Percentiles rank a stretch among this genome's conserved stretches.
Evolutionary conservation across 2,888 invertebrate species (phyloP).

Genomic region (Torymus auratus): DNA sequence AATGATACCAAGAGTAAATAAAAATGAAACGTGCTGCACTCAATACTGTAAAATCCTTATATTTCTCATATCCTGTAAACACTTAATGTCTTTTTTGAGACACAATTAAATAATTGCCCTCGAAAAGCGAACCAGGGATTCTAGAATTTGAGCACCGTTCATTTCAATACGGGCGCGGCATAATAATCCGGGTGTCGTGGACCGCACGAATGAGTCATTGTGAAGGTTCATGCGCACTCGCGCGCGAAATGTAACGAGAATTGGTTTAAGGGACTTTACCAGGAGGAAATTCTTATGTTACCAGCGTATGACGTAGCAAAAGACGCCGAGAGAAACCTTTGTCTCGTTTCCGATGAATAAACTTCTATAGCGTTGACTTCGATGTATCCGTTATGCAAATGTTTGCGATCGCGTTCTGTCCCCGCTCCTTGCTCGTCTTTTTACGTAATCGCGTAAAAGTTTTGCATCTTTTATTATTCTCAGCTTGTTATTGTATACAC

Average conservation of each 20-base stretch:
- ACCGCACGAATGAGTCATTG: neutral
- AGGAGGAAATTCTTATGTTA: neutral
- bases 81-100: too few relatives aligned
- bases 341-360: slow-evolving; percentile 1
- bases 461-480: neutral
- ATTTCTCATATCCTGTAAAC: too few relatives aligned
- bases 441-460: neutral
- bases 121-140: too few relatives aligned
- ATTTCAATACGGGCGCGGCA: too few relatives aligned
- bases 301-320: neutral
- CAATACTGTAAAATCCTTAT: too few relatives aligned
- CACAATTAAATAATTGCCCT: too few relatives aligned
- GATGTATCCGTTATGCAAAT: slow-evolving; percentile 31
- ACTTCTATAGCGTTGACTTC: neutral
- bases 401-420: too few relatives aligned
- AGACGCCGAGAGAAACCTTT: neutral
- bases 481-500: neutral
- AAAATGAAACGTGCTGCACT: too few relatives aligned
- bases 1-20: too few relatives aligned
- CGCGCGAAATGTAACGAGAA: neutral
- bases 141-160: too few relatives aligned
- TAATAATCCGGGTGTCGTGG: too few relatives aligned
- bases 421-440: neutral
- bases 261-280: slow-evolving; percentile 15
- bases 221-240: slow-evolving; percentile 13